Conservation (phyloP, 2,888 invertebrate genomes). For the Taphrorychus bicolor region DNA sequence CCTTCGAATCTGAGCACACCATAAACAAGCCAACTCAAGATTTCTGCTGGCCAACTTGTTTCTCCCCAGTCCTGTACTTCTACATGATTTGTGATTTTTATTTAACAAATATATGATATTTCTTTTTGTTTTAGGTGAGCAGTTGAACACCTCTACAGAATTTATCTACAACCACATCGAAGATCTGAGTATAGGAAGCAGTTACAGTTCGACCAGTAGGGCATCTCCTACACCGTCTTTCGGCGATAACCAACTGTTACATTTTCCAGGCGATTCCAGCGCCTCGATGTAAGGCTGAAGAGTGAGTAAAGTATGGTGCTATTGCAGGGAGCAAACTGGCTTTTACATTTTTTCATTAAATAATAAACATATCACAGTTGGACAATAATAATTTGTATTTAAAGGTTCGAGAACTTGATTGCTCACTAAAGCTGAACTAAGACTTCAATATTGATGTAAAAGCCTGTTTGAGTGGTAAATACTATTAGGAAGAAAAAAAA, state of each 20-base stretch:
- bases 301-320: not conserved
- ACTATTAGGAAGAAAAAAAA: not conserved
- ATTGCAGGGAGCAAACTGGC: slow-evolving; percentile 21
- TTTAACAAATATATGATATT: not conserved
- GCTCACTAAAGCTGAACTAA: not conserved
- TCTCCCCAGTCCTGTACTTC: not conserved
- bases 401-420: not conserved
- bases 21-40: too few relatives aligned
- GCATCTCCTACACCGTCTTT: slow-evolving; percentile 82
- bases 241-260: slow-evolving; percentile 73
- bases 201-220: slow-evolving; percentile 82
- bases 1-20: too few relatives aligned
- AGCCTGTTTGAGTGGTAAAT: slow-evolving; percentile 1
- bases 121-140: not conserved
- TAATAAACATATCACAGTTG: slow-evolving; percentile 19
- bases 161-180: slow-evolving; percentile 67
- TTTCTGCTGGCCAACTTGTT: too few relatives aligned
- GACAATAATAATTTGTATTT: slow-evolving; percentile 21
- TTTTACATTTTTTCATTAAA: slow-evolving; percentile 25
- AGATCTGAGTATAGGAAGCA: slow-evolving; percentile 79
- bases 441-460: slow-evolving; percentile 5
- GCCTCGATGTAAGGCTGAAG: slow-evolving; percentile 40
- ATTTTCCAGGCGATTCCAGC: slow-evolving; percentile 81
- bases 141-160: slow-evolving; percentile 65
- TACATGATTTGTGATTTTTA: not conserved